Conservation (phyloP, 2,888 invertebrate species). For the Cylloceria caligata region DNA sequence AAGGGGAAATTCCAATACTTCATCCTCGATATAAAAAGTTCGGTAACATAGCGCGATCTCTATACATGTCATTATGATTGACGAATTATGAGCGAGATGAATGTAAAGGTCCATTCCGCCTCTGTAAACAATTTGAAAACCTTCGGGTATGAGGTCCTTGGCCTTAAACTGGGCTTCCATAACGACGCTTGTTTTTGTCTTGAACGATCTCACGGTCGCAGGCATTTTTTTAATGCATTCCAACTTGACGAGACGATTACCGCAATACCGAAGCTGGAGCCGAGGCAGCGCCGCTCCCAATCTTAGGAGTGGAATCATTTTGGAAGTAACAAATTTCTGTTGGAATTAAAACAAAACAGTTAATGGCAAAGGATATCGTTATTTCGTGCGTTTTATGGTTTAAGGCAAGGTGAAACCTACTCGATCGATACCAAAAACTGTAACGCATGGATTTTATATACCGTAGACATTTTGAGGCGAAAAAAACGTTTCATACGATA, state of each 20-base stretch:
- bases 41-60: neutral
- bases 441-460: no score
- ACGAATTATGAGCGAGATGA: neutral
- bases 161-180: neutral
- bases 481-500: no score
- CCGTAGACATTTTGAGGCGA: no score
- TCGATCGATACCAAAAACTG: no score
- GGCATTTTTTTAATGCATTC: neutral
- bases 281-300: conserved; percentile 2
- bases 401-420: no score
- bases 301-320: conserved; percentile 2
- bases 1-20: conserved; percentile 18
- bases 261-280: neutral
- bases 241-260: neutral
- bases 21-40: neutral
- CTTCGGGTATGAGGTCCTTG: conserved; percentile 38
- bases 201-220: neutral
- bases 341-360: neutral
- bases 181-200: neutral
- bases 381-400: neutral
- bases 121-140: conserved; percentile 42
- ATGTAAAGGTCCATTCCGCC: conserved; percentile 52
- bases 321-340: neutral
- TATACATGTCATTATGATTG: neutral
- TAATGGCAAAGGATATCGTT: neutral